These are phyloP conservation scores for Oscheius sp. DNA, from an alignment of 2,888 invertebrate genomes.

Conservation along the genomic window DNA sequence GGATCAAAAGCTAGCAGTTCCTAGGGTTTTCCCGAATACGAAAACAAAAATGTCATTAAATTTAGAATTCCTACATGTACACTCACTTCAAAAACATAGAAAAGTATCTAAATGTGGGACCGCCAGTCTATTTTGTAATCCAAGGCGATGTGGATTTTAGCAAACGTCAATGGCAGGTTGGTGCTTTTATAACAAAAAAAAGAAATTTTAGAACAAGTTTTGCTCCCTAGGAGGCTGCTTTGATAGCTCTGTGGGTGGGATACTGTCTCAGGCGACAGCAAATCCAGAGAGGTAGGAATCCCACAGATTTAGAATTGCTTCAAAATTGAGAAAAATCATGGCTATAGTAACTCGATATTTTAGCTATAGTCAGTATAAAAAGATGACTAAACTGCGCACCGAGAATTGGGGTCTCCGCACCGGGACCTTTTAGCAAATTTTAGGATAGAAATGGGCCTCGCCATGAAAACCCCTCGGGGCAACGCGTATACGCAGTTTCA, in stretches of 20 bases:
- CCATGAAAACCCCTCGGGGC: no score
- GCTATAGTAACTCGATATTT: no score
- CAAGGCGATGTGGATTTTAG: slow-evolving; percentile 72
- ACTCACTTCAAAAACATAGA: slow-evolving; percentile 87
- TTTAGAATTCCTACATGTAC: slow-evolving; percentile 87
- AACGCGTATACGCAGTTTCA: no score
- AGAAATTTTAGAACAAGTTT: slow-evolving; percentile 42
- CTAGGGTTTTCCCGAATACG: slow-evolving; percentile 75
- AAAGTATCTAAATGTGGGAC: slow-evolving; percentile 86
- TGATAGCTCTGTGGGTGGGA: slow-evolving; percentile 45
- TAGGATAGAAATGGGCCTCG: no score
- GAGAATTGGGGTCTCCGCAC: no score
- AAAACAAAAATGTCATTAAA: neutral
- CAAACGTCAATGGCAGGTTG: slow-evolving; percentile 23
- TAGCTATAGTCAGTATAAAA: no score
- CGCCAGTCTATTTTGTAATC: slow-evolving; percentile 91
- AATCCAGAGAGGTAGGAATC: slow-evolving; percentile 35
- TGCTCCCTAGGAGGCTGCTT: slow-evolving; percentile 49
- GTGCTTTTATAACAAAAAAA: neutral
- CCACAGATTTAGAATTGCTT: no score
- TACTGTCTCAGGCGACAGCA: slow-evolving; percentile 41
- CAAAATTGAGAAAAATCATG: no score
- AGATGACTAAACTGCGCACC: no score
- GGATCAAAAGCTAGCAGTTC: slow-evolving; percentile 96
- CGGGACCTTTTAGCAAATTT: no score